Evolutionary conservation across 2,797 vertebrate genomes (phyloP).

Genomic region (Limosa lapponica): DNA sequence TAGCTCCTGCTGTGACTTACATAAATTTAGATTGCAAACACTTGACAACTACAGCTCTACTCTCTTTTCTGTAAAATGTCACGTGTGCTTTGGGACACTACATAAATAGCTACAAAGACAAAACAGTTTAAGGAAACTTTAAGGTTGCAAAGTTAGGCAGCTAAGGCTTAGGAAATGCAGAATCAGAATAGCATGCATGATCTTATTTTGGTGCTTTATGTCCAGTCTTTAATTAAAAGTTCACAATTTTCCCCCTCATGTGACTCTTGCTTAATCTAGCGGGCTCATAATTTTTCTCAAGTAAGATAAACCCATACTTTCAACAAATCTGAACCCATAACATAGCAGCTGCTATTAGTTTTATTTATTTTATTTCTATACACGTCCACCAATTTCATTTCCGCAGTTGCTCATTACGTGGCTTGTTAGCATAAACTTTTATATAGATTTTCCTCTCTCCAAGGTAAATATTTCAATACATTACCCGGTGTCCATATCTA

Average conservation of each 20-base stretch:
- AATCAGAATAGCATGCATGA: background rate
- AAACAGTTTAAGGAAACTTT: background rate
- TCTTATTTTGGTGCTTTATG: background rate
- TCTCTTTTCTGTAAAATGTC: background rate
- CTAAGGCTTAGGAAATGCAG: background rate
- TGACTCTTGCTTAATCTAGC: background rate
- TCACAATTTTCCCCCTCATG: background rate
- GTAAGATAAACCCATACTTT: background rate
- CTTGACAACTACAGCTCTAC: background rate
- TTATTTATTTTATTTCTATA: background rate
- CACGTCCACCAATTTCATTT: background rate
- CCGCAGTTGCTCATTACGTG: background rate
- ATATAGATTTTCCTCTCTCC: background rate
- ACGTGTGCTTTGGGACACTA: background rate
- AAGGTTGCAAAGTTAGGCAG: background rate
- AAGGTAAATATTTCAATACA: background rate
- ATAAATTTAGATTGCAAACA: constrained; percentile 28
- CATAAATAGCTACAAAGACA: background rate
- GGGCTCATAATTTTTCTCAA: background rate
- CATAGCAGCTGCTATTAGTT: background rate
- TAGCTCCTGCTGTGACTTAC: constrained; percentile 32
- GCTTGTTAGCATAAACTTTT: background rate
- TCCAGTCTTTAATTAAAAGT: background rate
- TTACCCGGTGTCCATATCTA: background rate
- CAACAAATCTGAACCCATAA: background rate